These are phyloP conservation scores for Scyliorhinus canicula DNA, from an alignment of 2,797 vertebrate species.

Conservation along the genomic window DNA sequence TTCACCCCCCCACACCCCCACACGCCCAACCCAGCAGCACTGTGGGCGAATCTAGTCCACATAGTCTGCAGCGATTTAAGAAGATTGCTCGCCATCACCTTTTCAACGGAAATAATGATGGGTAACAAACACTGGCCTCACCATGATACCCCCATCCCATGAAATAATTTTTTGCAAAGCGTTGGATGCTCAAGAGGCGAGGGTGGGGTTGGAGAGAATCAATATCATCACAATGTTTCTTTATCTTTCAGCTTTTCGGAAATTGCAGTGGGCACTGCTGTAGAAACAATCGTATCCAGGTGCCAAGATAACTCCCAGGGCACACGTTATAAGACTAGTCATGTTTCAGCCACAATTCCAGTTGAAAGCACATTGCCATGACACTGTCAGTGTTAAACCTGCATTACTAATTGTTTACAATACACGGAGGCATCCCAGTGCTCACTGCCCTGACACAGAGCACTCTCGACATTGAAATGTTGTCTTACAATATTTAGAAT, in stretches of 20 bases:
- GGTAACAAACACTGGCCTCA: not conserved
- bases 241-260: not conserved
- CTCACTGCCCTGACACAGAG: not conserved
- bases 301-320: not conserved
- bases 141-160: no score
- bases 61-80: not conserved
- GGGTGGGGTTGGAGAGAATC: not conserved
- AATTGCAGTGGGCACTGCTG: not conserved
- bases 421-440: not conserved
- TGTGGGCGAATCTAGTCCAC: not conserved
- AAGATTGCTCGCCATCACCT: not conserved
- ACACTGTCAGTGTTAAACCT: not conserved
- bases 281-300: not conserved
- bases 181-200: not conserved
- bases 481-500: not conserved
- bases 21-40: no score
- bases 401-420: constrained; percentile 19
- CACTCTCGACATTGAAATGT: not conserved
- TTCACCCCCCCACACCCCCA: no score
- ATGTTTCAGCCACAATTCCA: not conserved
- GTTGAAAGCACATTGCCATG: not conserved
- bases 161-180: not conserved
- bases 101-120: no score
- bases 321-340: not conserved
- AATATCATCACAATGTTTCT: not conserved